Evolutionary conservation across 2,888 invertebrate genomes (phyloP), one percentile per base, ranked within the genome.

Genomic region (Pristionchus mayeri): DNA sequence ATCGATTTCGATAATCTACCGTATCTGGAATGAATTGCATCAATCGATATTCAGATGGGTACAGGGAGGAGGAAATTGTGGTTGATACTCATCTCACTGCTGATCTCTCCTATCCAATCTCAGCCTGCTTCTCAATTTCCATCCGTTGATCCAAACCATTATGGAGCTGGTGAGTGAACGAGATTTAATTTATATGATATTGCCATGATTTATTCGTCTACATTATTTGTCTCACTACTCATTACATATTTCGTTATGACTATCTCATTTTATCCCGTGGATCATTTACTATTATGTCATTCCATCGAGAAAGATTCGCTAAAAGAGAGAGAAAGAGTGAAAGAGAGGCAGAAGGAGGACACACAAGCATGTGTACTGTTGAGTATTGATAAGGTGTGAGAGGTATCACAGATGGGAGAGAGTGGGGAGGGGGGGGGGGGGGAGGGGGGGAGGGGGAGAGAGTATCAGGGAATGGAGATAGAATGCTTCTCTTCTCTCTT

Each of bases 121-220:
- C 91, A 92, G 86, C 92, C 92, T 11, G 91, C 91, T 76, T 88
- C 90, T 78, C 87, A 88, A 37, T 88, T 88, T 27, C 92, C 92
- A 50, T 88, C 87, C 79, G 85, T 91, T 54, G 92, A 92, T 85
- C 92, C 92, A 2, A 87, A 90, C 67, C 92, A 92, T 82, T 91
- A 87, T 85, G 88, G 88, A 54, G 90, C 90, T 54, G 88, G 91
- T 91, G 78, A 2, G 75, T 84, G n/a, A n/a, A n/a, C n/a, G n/a
- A n/a, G n/a, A n/a, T n/a, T n/a, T 16, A 6, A 40, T 57, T 57
- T 6, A 13, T n/a, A n/a, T 57, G 4, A n/a, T 13, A 44, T 44
- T 44, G 13, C 13, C 44, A 44, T 44, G 44, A 44, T 44, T 44
- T 44, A 21, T 54, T 4, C 24, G 9, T 3, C n/a, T 54, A 3